phyloP scores from a whole-genome alignment of 2,888 invertebrate species.

The Drosophila melanocephala region DNA sequence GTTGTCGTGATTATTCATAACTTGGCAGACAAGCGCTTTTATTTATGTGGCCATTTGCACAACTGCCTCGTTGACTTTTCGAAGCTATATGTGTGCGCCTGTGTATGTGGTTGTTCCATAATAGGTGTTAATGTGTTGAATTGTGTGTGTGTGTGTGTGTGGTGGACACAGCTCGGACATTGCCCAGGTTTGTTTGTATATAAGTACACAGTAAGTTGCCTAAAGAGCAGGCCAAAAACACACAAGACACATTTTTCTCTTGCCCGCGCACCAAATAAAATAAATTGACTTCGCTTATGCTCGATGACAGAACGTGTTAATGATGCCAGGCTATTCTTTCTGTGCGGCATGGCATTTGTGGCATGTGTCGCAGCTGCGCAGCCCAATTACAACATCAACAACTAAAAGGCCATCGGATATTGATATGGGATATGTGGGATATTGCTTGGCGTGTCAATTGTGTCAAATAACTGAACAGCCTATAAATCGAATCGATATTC shows the following conservation, averaged over 20 bases:
- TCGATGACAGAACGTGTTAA: constrained; percentile 33
- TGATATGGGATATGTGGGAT: constrained; percentile 1
- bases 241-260: constrained; percentile 15
- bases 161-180: constrained; percentile 14
- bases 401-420: constrained; percentile 14
- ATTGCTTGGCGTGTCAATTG: constrained; percentile 11
- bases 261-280: constrained; percentile 14
- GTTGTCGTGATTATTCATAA: constrained; percentile 76
- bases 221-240: constrained; percentile 2
- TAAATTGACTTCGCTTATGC: constrained; percentile 34
- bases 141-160: constrained; percentile 36
- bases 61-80: constrained; percentile 61
- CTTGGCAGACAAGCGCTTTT: constrained; percentile 73
- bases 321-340: constrained; percentile 28
- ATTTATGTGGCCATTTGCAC: constrained; percentile 73
- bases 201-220: constrained; percentile 5
- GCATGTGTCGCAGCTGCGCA: not conserved
- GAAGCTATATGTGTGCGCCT: constrained; percentile 1
- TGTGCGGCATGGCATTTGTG: constrained; percentile 11
- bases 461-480: not conserved
- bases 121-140: constrained; percentile 77
- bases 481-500: not conserved
- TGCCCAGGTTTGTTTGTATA: constrained; percentile 19
- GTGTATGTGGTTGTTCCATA: constrained; percentile 32
- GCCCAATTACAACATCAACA: constrained; percentile 14